A percentile compares a stretch with the other conserved stretches of the same genome.
phyloP scores from a whole-genome alignment of 2,888 invertebrate genomes.

The Falcaria lacertinaria region DNA sequence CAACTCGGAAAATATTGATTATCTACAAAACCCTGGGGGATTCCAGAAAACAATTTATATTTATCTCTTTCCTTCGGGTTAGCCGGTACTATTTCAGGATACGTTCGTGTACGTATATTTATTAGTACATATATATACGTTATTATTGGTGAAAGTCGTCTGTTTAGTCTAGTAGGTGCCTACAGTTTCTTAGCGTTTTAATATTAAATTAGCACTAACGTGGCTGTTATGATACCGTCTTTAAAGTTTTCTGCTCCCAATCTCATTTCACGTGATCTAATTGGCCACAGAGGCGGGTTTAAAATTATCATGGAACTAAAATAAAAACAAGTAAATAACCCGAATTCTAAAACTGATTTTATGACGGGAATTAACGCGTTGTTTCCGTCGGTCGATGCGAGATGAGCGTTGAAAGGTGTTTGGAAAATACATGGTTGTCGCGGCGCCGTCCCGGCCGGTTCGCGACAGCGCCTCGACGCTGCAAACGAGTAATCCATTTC shows the following conservation, averaged over 20 bases:
- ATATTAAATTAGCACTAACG: neutral
- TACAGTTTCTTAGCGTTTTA: neutral
- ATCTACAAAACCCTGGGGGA: too few species aligned
- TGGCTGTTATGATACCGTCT: neutral
- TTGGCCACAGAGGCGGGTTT: slow-evolving; percentile 69
- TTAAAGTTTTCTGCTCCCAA: slow-evolving; percentile 18
- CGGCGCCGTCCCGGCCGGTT: slow-evolving; percentile 25
- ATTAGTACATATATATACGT: too few species aligned
- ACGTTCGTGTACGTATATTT: too few species aligned
- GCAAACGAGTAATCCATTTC: neutral
- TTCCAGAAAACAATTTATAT: too few species aligned
- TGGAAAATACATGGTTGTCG: slow-evolving; percentile 68
- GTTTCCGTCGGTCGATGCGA: slow-evolving; percentile 78
- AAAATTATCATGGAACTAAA: slow-evolving; percentile 77
- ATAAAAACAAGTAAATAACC: slow-evolving; percentile 79
- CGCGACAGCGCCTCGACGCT: slow-evolving; percentile 51
- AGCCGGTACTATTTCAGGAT: too few species aligned
- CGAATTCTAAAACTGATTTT: slow-evolving; percentile 79
- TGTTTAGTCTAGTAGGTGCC: too few species aligned
- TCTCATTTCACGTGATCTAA: slow-evolving; percentile 69
- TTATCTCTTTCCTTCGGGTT: too few species aligned
- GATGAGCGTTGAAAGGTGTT: slow-evolving; percentile 77
- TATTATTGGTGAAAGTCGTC: too few species aligned
- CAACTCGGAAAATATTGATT: too few species aligned
- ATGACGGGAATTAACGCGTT: slow-evolving; percentile 80